Conservation (phyloP, 1,140 invertebrate species). For the Pantala flavescens region DNA sequence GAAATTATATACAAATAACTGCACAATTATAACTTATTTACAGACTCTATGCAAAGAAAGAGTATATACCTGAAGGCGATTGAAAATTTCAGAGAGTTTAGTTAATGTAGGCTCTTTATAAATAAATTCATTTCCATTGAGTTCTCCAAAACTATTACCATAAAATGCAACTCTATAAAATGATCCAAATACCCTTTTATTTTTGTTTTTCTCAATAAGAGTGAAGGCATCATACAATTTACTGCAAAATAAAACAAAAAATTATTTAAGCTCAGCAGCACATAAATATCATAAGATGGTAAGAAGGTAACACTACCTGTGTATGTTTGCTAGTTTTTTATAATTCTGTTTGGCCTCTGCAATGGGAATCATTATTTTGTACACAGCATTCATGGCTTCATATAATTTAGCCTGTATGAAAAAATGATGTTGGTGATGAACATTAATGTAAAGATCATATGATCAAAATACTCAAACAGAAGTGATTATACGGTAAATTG, state of each 20-base stretch:
- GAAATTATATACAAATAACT: too few species aligned
- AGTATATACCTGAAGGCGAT: slow-evolving; percentile 65
- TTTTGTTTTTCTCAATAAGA: slow-evolving; percentile 70
- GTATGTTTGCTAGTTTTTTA: slow-evolving; percentile 85
- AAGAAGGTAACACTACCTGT: slow-evolving; percentile 44
- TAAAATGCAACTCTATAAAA: slow-evolving; percentile 97
- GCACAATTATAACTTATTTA: too few species aligned
- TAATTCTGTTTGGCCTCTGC: slow-evolving; percentile 84
- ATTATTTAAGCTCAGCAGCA: neutral
- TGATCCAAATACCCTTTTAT: slow-evolving; percentile 91
- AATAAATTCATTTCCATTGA: slow-evolving; percentile 88
- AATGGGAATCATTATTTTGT: slow-evolving; percentile 84
- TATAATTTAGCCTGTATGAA: slow-evolving; percentile 71
- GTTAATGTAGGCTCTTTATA: slow-evolving; percentile 96
- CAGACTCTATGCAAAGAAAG: slow-evolving; percentile 8
- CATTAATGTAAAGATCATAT: too few species aligned
- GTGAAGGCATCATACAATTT: slow-evolving; percentile 75
- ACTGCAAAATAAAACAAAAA: slow-evolving; percentile 30
- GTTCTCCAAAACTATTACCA: slow-evolving; percentile 85
- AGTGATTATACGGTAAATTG: too few species aligned
- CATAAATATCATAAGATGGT: neutral
- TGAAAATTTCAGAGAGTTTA: slow-evolving; percentile 93
- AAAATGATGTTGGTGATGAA: neutral
- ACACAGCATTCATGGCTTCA: slow-evolving; percentile 91
- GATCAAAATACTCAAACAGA: too few species aligned